Evolutionary conservation across 2,797 vertebrate species (phyloP), one percentile per base, ranked within the genome.

Genomic region (Xyrichtys novacula): DNA sequence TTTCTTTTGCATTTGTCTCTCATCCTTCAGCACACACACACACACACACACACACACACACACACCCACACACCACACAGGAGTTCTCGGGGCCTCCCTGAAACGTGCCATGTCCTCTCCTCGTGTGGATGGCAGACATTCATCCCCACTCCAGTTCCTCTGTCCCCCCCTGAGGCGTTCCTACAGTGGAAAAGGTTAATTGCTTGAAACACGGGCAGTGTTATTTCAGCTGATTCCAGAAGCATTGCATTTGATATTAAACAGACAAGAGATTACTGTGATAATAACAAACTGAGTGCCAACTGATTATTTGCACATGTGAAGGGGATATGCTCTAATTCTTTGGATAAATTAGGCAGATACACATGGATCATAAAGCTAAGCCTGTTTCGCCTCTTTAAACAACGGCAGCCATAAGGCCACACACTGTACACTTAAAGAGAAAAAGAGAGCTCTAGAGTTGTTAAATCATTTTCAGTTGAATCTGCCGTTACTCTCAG

Each of bases 161-260:
- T 40, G 4, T 50, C 72, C 29, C 20, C 79, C 66, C 67, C 71
- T 22, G 17, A 82, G 86, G 78, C 78, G 83, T 90, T 90, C 89
- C 76, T 86, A 86, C 74, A 68, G 78, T 65, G 73, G 84, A 71
- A 88, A 91, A 92, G 90, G 91, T 93, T 92, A 91, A 93, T 93
- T 92, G 85, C 85, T 86, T 86, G 79, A 90, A 90, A 89, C 77
- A 82, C 86, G 83, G 42, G 76, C 65, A 29, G 72, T 90, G 89
- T 91, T 93, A 80, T 92, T 89, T 80, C 88, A 89, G 71, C 80
- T 90, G 86, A 91, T 77, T 91, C 82, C 83, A 87, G 83, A 87
- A 87, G 88, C 76, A 39, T 56, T 65, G 54, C 70, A 59, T 87
- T 85, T 88, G 85, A 92, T 85, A 90, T 89, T 89, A 85, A 88